Evolutionary conservation across 2,888 invertebrate genomes (phyloP).

Genomic region (Argyresthia albistria): DNA sequence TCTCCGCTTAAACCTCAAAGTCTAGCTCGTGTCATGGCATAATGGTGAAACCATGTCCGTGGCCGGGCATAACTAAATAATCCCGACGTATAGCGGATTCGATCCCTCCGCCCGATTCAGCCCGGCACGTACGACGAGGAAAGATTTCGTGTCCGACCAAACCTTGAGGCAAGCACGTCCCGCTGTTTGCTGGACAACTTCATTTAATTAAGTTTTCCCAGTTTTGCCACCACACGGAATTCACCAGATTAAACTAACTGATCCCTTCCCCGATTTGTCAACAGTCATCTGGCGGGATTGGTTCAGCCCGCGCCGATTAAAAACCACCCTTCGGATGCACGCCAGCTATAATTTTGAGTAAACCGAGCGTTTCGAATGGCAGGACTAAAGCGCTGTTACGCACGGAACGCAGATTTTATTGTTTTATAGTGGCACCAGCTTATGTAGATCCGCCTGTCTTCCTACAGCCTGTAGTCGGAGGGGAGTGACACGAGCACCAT

Average conservation of each 20-base stretch:
- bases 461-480: background rate
- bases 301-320: slow-evolving; percentile 20
- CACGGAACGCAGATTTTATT: slow-evolving; percentile 49
- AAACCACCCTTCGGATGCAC: slow-evolving; percentile 29
- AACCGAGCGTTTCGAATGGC: slow-evolving; percentile 64
- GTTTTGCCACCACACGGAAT: background rate
- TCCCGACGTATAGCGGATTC: slow-evolving; percentile 23
- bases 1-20: background rate
- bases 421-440: slow-evolving; percentile 36
- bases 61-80: slow-evolving; percentile 33
- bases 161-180: slow-evolving; percentile 1
- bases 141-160: background rate
- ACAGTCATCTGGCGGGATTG: slow-evolving; percentile 21
- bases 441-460: slow-evolving; percentile 12
- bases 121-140: background rate
- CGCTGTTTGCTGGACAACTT: slow-evolving; percentile 3
- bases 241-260: background rate
- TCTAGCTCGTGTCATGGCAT: background rate
- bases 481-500: background rate
- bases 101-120: slow-evolving; percentile 14
- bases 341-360: slow-evolving; percentile 59
- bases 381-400: slow-evolving; percentile 31
- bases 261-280: slow-evolving; percentile 10
- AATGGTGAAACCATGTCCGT: slow-evolving; percentile 15
- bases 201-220: background rate